Base-by-base conservation (phyloP, 2,888 invertebrate species). In the Cantharis lateralis region DNA sequence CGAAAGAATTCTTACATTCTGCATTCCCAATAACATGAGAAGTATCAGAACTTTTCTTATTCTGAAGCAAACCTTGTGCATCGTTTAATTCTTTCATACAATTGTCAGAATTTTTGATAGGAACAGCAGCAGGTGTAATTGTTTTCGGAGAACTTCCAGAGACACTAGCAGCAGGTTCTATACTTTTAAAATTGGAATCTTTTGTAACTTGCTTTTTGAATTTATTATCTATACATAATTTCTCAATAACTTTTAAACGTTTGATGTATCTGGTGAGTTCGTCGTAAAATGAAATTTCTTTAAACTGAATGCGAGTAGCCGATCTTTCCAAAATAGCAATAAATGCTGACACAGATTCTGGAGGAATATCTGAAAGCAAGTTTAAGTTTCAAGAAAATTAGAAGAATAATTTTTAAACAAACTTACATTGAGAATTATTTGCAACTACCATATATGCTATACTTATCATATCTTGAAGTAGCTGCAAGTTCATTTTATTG, bases 301-400 rank as follows among this genome's bases (percentile, higher is more conserved):
- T 62, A 16, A 9, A 28, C 15, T 71, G n/a, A 18, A 74, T 69
- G 10, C 76, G 68, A 16, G 32, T 3, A 9, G 72, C 71, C 26
- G 69, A 75, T 64, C 10, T 68, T 13, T 63, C 62, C 68, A 76
- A 69, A 15, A 76, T 71, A 24, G n/a, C n/a, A 64, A 75, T 76
- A 62, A 74, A 18, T 62, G 16, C 5, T 9, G n/a, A 48, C n/a
- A 48, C 0, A 48, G n/a, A 5, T 48, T 48, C n/a, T 48, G 7
- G 2, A n/a, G 48, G 7, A 48, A 48, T 7, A 48, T 48, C 48
- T 48, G n/a, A 9, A 48, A 13, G n/a, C 1, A 48, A 48, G 7
- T 48, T 48, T n/a, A 48, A 48, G n/a, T 48, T 48, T 0, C 9
- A 48, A 32, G 32, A 32, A 48, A n/a, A 48, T 48, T n/a, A 13